These are phyloP conservation scores for Anguilla marmorata DNA, from an alignment of 2,797 vertebrate genomes.

Conservation along the genomic window DNA sequence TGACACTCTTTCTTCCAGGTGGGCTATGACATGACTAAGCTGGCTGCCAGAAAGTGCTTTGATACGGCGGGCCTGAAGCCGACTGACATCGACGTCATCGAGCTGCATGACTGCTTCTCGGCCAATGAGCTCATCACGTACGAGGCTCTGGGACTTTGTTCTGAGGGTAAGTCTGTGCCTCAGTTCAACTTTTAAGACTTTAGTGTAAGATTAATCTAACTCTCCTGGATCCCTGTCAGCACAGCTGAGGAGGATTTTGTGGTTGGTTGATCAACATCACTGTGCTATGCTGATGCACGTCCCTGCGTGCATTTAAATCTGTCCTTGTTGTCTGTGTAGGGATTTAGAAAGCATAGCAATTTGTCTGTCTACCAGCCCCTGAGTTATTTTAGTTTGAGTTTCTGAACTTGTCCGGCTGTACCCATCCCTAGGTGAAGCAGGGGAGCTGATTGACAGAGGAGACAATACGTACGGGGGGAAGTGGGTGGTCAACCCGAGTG, in stretches of 20 bases:
- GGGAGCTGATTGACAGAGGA: constrained; percentile 88
- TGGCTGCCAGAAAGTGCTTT: constrained; percentile 82
- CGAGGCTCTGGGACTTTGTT: constrained; percentile 91
- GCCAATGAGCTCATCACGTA: constrained; percentile 92
- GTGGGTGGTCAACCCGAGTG: constrained; percentile 96
- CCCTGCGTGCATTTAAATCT: background rate
- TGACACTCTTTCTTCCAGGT: constrained; percentile 65
- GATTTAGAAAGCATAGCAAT: background rate
- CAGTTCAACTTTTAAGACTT: background rate
- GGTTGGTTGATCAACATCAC: background rate
- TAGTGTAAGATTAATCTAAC: background rate
- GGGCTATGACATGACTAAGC: constrained; percentile 88
- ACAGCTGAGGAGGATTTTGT: background rate
- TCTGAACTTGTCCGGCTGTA: background rate
- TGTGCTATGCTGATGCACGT: background rate
- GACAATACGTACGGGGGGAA: constrained; percentile 96
- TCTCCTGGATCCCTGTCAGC: background rate
- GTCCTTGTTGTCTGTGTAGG: background rate
- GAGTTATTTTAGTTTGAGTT: background rate
- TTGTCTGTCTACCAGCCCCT: background rate
- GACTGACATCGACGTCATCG: constrained; percentile 84
- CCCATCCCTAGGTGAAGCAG: constrained; percentile 78
- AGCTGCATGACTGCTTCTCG: constrained; percentile 98
- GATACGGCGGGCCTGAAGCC: constrained; percentile 77
- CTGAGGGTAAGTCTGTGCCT: constrained; percentile 75